Base-by-base conservation (phyloP, 92 coral and sea anemone genomes). In the Parazoanthus atlanticus region DNA sequence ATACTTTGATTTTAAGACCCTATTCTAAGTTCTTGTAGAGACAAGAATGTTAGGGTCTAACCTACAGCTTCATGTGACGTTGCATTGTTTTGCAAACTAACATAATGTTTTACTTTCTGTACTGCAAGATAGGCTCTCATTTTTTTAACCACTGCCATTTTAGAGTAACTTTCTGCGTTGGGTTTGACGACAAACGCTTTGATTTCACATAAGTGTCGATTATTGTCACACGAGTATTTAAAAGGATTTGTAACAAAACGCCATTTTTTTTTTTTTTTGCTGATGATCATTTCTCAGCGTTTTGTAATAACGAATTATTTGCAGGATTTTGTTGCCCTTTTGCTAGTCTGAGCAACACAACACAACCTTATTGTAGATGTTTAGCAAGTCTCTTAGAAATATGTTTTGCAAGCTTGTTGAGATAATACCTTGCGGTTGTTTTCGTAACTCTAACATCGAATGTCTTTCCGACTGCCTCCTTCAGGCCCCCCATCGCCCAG, bases 401-500 rank as follows among this genome's bases (percentile, higher is more conserved):
- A 61, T 19, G 0, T 52, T 72, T 30, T 43, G 74, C 54, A 25
- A 43, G 30, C 19, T 47, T 36, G 31, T n/a, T 70, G 66, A 46
- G 56, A 17, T 49, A 49, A 49, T 13, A 49, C 56, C 2, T 49
- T 11, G 56, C 56, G 10, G 56, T 23, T 11, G 6, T 52, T 49
- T 15, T 76, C 19, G 83, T 15, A 29, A 19, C 72, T 86, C 1
- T 52, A 54, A 31, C 13, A 30, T 13, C 49, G 30, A 5, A 33
- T 43, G 4, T 21, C 8, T 80, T 25, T 5, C 15, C 52, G 19
- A 8, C 40, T 89, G 32, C 76, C 81, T 73, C 32, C 77, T 82
- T 76, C 80, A 95, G 99, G 99, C 26, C 99, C 99, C 26, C 96
- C 99, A 23, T 96, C 99, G 34, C 99, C 99, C 65, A 91, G 93